Evolutionary conservation across 37 sponge, comb jelly and placozoan genomes (phyloP), one percentile per base, ranked within the genome.

Genomic region (Hexactinellida sp.): DNA sequence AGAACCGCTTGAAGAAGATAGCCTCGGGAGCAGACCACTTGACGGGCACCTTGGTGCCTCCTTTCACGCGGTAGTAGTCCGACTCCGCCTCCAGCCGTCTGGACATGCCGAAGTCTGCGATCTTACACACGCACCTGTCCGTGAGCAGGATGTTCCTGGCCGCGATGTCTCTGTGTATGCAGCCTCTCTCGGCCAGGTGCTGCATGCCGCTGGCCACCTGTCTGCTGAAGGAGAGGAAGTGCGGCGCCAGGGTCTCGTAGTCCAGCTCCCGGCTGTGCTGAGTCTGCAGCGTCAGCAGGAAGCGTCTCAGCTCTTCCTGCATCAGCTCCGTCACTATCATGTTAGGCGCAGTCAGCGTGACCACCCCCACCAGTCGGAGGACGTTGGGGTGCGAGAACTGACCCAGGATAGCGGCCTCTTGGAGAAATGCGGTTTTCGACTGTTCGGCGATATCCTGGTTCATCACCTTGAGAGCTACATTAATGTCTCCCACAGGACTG

Each of bases 81-180:
- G 76, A 63, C 34, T 63, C 76, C 5, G 76, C 13, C 34, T 63
- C 32, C 13, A 63, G 34, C 5, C 76, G 76, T 10, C 76, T 7
- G 5, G 76, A 63, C 76, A 63, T 63, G 21, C 76, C 76, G 34
- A 63, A 63, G 76, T 63, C 76, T 63, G 28, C 76, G 34, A 91
- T 89, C 85, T 91, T 91, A 88, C 91, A 91, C 0, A 54, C 87
- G n/a, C 47, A 36, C 23, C 88, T 84, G 21, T 91, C 88, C 36
- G 89, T 86, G 13, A 91, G 39, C 19, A 91, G 83, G 16, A 91
- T 88, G 82, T 91, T 91, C 84, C 91, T 88, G 24, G 91, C 89
- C 30, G 91, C 91, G 38, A 91, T 84, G 83, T 91, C 91, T 63
- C 91, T 88, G 91, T 91, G 91, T 0, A 91, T 85, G 55, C 84